Evolutionary conservation across 2,888 invertebrate genomes (phyloP).

Genomic region (Agrilus cyanescens): DNA sequence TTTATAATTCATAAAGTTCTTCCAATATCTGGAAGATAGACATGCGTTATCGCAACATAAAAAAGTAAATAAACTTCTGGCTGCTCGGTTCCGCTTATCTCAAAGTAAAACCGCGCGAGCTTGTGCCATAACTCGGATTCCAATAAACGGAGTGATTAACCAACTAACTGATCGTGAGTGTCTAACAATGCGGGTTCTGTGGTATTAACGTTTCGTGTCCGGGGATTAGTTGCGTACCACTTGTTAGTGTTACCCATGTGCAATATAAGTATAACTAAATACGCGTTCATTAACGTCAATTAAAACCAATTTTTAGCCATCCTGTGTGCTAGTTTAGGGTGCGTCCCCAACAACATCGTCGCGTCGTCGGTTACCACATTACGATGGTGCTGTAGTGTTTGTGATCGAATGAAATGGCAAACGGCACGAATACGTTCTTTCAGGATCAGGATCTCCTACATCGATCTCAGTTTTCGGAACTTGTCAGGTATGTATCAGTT

Average conservation of each 20-base stretch:
- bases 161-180: conserved; percentile 16
- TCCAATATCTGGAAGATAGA: no score
- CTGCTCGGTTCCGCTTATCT: no score
- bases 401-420: no score
- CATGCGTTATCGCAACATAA: no score
- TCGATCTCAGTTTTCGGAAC: no score
- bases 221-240: background rate
- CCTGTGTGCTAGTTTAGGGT: conserved; percentile 23
- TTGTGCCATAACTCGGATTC: conserved; percentile 5
- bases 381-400: background rate
- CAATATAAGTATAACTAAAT: conserved; percentile 1
- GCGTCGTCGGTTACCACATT: background rate
- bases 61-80: no score
- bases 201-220: background rate
- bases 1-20: no score
- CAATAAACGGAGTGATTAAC: conserved; percentile 15
- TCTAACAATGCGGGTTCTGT: conserved; percentile 12
- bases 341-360: conserved; percentile 12
- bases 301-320: conserved; percentile 36
- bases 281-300: conserved; percentile 27
- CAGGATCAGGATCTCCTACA: no score
- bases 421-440: no score
- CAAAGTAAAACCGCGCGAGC: no score
- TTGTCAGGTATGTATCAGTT: no score
- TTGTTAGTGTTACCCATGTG: conserved; percentile 9